A percentile compares a stretch with the other conserved stretches of the same genome.
phyloP scores from a whole-genome alignment of 2,888 invertebrate species.

The Baccha elongata region DNA sequence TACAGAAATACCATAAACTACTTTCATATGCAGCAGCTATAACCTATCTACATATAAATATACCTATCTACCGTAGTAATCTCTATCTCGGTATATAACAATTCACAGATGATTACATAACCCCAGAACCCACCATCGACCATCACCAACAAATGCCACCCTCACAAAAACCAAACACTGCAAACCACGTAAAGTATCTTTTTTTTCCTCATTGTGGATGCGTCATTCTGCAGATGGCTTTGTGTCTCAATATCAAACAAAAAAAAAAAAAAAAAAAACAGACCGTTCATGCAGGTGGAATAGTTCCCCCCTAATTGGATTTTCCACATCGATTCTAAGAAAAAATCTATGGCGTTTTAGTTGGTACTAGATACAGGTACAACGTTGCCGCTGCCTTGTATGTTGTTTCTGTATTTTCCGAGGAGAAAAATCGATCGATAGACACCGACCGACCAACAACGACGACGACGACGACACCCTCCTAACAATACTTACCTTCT shows the following conservation, averaged over 20 bases:
- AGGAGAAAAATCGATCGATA: slow-evolving; percentile 65
- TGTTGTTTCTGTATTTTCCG: slow-evolving; percentile 42
- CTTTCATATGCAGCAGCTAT: too few relatives aligned
- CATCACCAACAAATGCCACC: slow-evolving; percentile 38
- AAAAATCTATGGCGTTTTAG: slow-evolving; percentile 73
- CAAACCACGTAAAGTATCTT: slow-evolving; percentile 55
- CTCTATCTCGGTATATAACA: slow-evolving; percentile 22
- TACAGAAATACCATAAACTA: too few relatives aligned
- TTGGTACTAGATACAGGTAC: slow-evolving; percentile 68
- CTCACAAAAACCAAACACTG: slow-evolving; percentile 50
- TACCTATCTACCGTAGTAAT: too few relatives aligned
- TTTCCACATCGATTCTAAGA: slow-evolving; percentile 73
- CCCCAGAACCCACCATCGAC: slow-evolving; percentile 51
- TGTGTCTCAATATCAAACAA: slow-evolving; percentile 69
- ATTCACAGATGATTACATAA: slow-evolving; percentile 70
- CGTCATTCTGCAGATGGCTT: slow-evolving; percentile 74
- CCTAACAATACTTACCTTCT: slow-evolving; percentile 57
- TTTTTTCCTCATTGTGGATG: slow-evolving; percentile 63
- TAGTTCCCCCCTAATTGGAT: slow-evolving; percentile 72
- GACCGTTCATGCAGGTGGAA: slow-evolving; percentile 69
- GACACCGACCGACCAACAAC: background rate
- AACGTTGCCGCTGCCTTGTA: slow-evolving; percentile 10
- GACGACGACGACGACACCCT: slow-evolving; percentile 44
- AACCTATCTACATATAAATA: background rate
- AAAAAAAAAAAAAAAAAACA: slow-evolving; percentile 23